Conservation (phyloP, 2,888 invertebrate genomes). For the Apoda limacodes region DNA sequence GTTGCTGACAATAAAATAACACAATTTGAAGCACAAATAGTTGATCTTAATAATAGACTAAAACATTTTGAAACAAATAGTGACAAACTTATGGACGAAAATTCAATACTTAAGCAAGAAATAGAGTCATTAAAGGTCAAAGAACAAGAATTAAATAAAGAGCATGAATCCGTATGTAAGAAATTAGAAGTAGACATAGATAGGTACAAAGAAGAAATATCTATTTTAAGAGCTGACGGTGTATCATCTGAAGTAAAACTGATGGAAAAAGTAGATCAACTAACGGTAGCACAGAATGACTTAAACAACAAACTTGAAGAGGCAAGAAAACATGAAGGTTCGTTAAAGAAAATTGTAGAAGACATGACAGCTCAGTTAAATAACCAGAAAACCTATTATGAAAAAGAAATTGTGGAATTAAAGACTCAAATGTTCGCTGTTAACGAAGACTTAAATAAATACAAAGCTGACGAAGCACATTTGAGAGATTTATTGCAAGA, state of each 20-base stretch:
- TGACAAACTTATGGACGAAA: constrained; percentile 52
- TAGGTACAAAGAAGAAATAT: constrained; percentile 55
- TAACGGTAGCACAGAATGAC: constrained; percentile 59
- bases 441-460: constrained; percentile 37
- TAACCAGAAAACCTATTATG: constrained; percentile 45
- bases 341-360: constrained; percentile 53
- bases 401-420: constrained; percentile 44
- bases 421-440: constrained; percentile 34
- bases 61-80: constrained; percentile 39
- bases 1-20: constrained; percentile 43
- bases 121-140: constrained; percentile 45
- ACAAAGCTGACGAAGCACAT: constrained; percentile 34
- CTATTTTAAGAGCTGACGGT: constrained; percentile 51
- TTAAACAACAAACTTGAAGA: constrained; percentile 59
- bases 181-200: constrained; percentile 56
- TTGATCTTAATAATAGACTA: constrained; percentile 34
- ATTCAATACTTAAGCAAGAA: constrained; percentile 50
- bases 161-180: constrained; percentile 45
- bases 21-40: constrained; percentile 36
- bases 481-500: constrained; percentile 39
- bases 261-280: constrained; percentile 60
- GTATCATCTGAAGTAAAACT: constrained; percentile 55
- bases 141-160: constrained; percentile 44
- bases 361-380: constrained; percentile 56
- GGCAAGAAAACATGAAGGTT: constrained; percentile 59